Evolutionary conservation across 2,113 vertebrate species (phyloP).

Genomic region (Cyprinodon tularosa): DNA sequence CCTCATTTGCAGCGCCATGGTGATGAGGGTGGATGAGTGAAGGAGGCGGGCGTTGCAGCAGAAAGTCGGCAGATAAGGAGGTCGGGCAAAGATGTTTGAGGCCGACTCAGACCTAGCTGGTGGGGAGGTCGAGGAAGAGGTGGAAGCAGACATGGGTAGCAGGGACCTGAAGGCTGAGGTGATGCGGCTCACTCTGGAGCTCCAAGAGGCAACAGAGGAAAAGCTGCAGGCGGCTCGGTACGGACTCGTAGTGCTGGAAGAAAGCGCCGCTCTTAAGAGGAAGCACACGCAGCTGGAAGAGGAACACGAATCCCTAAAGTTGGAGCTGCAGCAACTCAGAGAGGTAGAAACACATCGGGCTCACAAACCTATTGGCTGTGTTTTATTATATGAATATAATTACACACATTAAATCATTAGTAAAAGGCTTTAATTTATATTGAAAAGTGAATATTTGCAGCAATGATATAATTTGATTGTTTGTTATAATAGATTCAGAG

Average conservation of each 20-base stretch:
- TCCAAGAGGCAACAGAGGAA: constrained; percentile 85
- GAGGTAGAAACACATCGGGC: constrained; percentile 74
- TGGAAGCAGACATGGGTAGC: constrained; percentile 47
- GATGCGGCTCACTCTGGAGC: constrained; percentile 81
- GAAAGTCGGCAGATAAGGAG: constrained; percentile 45
- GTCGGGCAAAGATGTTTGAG: constrained; percentile 62
- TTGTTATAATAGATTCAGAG: neutral
- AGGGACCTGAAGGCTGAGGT: constrained; percentile 76
- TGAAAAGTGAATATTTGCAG: neutral
- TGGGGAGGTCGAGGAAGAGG: constrained; percentile 46
- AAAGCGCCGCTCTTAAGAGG: constrained; percentile 80
- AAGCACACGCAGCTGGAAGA: constrained; percentile 82
- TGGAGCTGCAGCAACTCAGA: constrained; percentile 81
- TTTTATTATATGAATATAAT: no score
- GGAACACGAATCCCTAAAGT: constrained; percentile 79
- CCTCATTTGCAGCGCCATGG: constrained; percentile 20
- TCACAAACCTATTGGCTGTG: neutral
- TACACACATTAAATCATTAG: no score
- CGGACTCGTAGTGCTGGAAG: constrained; percentile 85
- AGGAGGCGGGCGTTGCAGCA: constrained; percentile 41
- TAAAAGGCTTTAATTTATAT: neutral
- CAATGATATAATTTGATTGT: neutral
- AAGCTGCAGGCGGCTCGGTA: constrained; percentile 87
- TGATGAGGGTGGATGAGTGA: constrained; percentile 64
- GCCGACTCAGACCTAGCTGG: constrained; percentile 45